Evolutionary conservation across 2,888 invertebrate genomes (phyloP).

Genomic region (Netelia melanura): DNA sequence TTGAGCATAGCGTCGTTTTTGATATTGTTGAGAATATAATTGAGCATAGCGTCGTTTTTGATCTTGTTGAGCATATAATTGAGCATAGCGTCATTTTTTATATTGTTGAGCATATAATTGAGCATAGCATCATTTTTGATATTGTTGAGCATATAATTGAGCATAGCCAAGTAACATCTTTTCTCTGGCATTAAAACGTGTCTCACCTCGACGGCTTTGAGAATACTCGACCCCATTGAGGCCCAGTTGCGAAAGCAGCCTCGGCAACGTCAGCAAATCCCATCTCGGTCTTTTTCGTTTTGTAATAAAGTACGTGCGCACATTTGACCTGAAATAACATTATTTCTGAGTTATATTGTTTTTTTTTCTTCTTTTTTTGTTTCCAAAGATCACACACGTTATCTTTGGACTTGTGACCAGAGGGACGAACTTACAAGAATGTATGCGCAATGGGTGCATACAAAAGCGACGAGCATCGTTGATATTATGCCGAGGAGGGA

Average conservation of each 20-base stretch:
- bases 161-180: too few species aligned
- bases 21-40: too few species aligned
- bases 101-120: too few species aligned
- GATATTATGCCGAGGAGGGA: constrained; percentile 93
- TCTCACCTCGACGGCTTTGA: constrained; percentile 88
- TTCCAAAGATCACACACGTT: constrained; percentile 1
- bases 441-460: constrained; percentile 98
- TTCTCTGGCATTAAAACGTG: constrained; percentile 56
- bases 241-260: constrained; percentile 92
- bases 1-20: too few species aligned
- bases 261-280: constrained; percentile 95
- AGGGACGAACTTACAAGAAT: constrained; percentile 89
- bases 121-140: too few species aligned
- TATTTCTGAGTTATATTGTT: neutral
- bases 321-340: constrained; percentile 89
- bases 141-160: too few species aligned
- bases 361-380: neutral
- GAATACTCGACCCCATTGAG: constrained; percentile 88
- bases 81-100: too few species aligned
- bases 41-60: too few species aligned
- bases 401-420: constrained; percentile 1
- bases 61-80: too few species aligned
- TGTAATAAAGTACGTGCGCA: constrained; percentile 92
- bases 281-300: constrained; percentile 90
- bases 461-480: constrained; percentile 93